A percentile compares a stretch with the other conserved stretches of the same genome.
These are phyloP conservation scores for Eulemur coronatus DNA, from an alignment of 2,797 vertebrate species.

Conservation along the genomic window DNA sequence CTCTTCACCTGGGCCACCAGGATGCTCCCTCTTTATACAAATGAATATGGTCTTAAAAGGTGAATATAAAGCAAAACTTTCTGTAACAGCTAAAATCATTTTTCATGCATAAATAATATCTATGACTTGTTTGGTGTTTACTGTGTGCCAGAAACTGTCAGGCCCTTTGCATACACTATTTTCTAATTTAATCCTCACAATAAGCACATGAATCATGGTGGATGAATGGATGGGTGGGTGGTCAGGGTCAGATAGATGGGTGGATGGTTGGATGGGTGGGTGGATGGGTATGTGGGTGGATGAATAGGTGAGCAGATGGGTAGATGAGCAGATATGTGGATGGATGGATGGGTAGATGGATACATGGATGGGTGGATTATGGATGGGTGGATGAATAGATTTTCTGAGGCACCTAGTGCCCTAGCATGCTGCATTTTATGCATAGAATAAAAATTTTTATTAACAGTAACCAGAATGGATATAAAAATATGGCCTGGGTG, in stretches of 20 bases:
- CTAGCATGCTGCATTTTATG: background rate
- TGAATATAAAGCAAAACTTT: background rate
- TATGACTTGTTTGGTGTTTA: background rate
- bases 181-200: background rate
- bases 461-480: slow-evolving; percentile 41
- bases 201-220: background rate
- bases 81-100: background rate
- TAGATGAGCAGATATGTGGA: background rate
- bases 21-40: background rate
- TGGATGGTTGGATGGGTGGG: background rate
- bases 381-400: background rate
- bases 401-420: background rate
- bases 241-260: accelerated
- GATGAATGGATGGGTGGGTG: background rate
- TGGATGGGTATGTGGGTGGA: background rate
- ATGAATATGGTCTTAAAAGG: background rate
- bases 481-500: slow-evolving; percentile 44
- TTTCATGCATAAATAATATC: background rate
- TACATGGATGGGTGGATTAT: too few relatives aligned
- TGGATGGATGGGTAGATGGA: background rate
- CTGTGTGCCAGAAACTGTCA: background rate
- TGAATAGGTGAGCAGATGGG: too few relatives aligned
- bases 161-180: background rate
- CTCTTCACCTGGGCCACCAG: background rate
- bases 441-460: background rate